Conservation (phyloP, 2,797 vertebrate genomes). For the Triplophysa yarkandensis region DNA sequence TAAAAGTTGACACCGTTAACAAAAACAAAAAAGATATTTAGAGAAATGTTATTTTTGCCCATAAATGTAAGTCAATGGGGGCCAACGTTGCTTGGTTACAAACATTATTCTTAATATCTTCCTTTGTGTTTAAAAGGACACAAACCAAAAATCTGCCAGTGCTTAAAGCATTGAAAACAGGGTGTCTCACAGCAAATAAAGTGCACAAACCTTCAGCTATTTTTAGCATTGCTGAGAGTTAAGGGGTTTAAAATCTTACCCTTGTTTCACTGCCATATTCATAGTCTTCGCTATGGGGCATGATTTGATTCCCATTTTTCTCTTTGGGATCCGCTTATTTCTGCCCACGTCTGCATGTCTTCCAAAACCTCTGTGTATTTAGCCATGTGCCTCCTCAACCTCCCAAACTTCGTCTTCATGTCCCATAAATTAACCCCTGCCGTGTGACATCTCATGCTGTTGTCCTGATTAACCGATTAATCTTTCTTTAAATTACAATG, state of each 20-base stretch:
- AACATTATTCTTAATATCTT: too few species aligned
- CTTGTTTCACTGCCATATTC: conserved; percentile 59
- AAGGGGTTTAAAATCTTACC: conserved; percentile 62
- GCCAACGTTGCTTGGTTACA: too few species aligned
- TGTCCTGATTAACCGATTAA: conserved; percentile 3
- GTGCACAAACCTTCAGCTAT: conserved; percentile 51
- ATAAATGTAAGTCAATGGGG: too few species aligned
- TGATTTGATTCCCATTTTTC: conserved; percentile 55
- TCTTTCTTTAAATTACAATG: neutral
- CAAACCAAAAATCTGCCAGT: conserved; percentile 37
- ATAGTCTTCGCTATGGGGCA: conserved; percentile 41
- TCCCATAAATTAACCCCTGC: conserved; percentile 25
- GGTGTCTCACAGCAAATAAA: conserved; percentile 40
- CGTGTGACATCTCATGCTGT: conserved; percentile 13
- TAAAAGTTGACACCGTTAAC: too few species aligned
- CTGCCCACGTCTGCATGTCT: conserved; percentile 38
- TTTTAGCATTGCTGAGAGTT: conserved; percentile 60
- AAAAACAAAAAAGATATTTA: too few species aligned
- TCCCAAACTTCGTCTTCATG: conserved; percentile 28
- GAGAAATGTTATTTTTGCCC: too few species aligned
- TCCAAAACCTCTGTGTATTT: conserved; percentile 39
- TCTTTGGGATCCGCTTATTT: conserved; percentile 58
- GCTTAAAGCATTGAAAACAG: conserved; percentile 43
- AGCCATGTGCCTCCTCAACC: conserved; percentile 28
- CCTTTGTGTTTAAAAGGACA: conserved; percentile 34